phyloP scores from a whole-genome alignment of 2,797 vertebrate species.

The Diceros bicornis region DNA sequence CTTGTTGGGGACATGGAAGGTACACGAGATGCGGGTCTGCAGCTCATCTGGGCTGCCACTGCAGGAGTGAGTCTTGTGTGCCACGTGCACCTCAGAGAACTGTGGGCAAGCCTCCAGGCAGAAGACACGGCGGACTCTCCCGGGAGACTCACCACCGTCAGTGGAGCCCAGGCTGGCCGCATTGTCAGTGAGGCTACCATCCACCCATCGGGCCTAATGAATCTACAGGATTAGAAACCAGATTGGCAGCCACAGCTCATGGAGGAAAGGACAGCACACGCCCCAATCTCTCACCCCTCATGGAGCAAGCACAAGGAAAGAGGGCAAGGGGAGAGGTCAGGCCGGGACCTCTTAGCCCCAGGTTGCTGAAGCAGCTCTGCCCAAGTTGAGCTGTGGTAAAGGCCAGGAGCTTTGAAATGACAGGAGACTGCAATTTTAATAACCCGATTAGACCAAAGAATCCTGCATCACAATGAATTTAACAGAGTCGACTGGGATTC shows the following conservation, averaged over 20 bases:
- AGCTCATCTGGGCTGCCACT: background rate
- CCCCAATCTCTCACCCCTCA: background rate
- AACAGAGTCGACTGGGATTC: background rate
- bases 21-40: background rate
- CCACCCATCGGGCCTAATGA: background rate
- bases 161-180: background rate
- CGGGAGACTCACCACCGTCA: too few species aligned
- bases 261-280: background rate
- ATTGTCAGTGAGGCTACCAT: too few species aligned
- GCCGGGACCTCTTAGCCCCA: background rate
- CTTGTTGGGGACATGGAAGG: background rate
- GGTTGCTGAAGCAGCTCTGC: background rate
- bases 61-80: background rate
- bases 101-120: background rate
- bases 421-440: background rate
- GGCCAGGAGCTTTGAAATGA: background rate
- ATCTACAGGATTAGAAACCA: background rate
- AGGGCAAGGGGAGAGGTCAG: background rate
- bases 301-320: background rate
- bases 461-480: background rate
- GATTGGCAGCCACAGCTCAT: background rate
- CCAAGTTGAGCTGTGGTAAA: background rate
- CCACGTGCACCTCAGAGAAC: background rate
- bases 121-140: background rate
- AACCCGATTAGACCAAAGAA: background rate